Percentiles rank a stretch among this genome's conserved stretches.
Evolutionary conservation across 2,113 vertebrate species (phyloP).

Genomic region (Neotoma lepida): DNA sequence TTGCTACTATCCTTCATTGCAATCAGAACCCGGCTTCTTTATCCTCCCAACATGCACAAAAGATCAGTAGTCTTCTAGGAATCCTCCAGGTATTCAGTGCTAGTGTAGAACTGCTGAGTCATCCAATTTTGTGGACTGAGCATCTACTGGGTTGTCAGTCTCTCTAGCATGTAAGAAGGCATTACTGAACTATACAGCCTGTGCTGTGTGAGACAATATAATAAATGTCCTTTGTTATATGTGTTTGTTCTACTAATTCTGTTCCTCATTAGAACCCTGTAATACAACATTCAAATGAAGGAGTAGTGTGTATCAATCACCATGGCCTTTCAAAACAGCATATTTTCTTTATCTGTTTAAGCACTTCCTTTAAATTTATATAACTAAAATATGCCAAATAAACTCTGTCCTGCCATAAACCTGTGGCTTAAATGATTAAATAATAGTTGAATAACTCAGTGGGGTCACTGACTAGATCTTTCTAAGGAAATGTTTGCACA

Average conservation of each 20-base stretch:
- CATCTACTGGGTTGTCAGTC: not conserved
- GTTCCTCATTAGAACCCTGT: not conserved
- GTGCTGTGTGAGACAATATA: not conserved
- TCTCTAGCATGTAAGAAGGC: not conserved
- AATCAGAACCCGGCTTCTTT: not conserved
- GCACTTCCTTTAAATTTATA: slow-evolving; percentile 5
- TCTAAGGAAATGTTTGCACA: not conserved
- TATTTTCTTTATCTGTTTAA: slow-evolving; percentile 27
- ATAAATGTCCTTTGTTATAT: not conserved
- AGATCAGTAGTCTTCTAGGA: not conserved
- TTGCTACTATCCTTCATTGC: not conserved
- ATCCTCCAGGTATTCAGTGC: not conserved
- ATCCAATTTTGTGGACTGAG: not conserved
- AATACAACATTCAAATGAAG: not conserved
- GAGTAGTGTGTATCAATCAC: not conserved
- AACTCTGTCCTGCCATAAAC: not conserved
- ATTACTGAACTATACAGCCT: not conserved
- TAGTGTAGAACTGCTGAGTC: not conserved
- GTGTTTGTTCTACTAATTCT: not conserved
- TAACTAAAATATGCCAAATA: slow-evolving; percentile 4
- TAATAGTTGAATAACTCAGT: not conserved
- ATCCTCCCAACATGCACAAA: not conserved
- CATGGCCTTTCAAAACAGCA: not conserved
- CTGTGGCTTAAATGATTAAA: not conserved
- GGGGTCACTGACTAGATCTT: not conserved